Percentiles rank a stretch among this genome's conserved stretches.
Evolutionary conservation across 2,888 invertebrate genomes (phyloP).

Genomic region (Ornithoptera alexandrae): DNA sequence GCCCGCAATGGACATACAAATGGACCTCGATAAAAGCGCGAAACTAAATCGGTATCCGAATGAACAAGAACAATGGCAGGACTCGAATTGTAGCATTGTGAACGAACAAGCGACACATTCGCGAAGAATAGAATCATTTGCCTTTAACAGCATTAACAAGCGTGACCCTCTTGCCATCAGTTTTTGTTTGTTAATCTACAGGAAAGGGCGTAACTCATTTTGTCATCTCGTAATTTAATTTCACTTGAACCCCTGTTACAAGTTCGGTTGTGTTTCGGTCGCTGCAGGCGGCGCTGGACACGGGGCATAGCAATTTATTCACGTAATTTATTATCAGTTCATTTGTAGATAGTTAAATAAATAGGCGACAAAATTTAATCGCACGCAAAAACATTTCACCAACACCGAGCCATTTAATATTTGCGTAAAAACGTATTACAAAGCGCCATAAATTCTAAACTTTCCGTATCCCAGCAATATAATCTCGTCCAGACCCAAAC

Average conservation of each 20-base stretch:
- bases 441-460: slow-evolving; percentile 52
- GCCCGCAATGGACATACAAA: slow-evolving; percentile 46
- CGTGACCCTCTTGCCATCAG: slow-evolving; percentile 76
- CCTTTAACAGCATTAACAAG: slow-evolving; percentile 73
- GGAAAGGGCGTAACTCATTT: slow-evolving; percentile 80
- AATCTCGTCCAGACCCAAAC: slow-evolving; percentile 53
- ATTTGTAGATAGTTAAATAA: slow-evolving; percentile 44
- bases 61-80: slow-evolving; percentile 69
- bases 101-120: slow-evolving; percentile 54
- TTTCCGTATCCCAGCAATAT: slow-evolving; percentile 38
- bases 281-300: slow-evolving; percentile 58
- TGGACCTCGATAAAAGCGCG: slow-evolving; percentile 67
- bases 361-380: slow-evolving; percentile 39
- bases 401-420: slow-evolving; percentile 30
- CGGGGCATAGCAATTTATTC: slow-evolving; percentile 61
- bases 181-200: slow-evolving; percentile 80
- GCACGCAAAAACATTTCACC: slow-evolving; percentile 27
- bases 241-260: slow-evolving; percentile 64
- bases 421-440: slow-evolving; percentile 37
- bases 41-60: slow-evolving; percentile 66
- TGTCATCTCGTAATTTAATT: slow-evolving; percentile 79
- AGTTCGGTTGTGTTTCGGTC: slow-evolving; percentile 43
- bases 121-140: slow-evolving; percentile 77
- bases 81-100: slow-evolving; percentile 74
- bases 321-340: slow-evolving; percentile 64